Base-by-base conservation (phyloP, 1,140 invertebrate species). In the Microvelia longipes region DNA sequence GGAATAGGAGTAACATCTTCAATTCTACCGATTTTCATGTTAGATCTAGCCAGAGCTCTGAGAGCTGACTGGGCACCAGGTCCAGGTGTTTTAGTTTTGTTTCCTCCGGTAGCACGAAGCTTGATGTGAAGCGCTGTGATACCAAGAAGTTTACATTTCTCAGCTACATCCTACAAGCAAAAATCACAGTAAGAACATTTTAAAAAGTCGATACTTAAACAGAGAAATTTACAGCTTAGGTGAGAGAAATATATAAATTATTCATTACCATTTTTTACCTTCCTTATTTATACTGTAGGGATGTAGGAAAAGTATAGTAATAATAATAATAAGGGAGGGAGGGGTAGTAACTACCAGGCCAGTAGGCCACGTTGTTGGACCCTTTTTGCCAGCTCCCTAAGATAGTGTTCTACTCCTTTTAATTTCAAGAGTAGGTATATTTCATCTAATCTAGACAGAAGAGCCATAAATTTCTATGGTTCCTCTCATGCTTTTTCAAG, bases 1-100 rank as follows among this genome's bases (percentile, higher is more conserved):
- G 98, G 98, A 82, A 99, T 98, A 15, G 98, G 98, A 11, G 97
- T 99, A 0, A 99, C 98, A 86, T 99, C 98, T 83, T 94, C 95
- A 81, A 99, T 99, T 75, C 97, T 88, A 62, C 98, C 98, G 81
- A 99, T 99, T 81, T 98, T 98, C 93, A 99, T 99, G 73, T 92
- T 94, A 65, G 96, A 94, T 82, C 98, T 92, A 75, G 98, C 98
- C 71, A 99, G 84, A 77, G 98, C 97, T 75, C 98, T 85, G 1
- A 99, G 85, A 68, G 98, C 98, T 66, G 95, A 97, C 81, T 99
- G 98, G 66, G 97, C 98, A 75, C 97, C 97, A 35, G 97, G 98
- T 79, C 98, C 97, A 65, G 95, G 95, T 1, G 94, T 98, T 82
- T 98, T 98, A 28, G 94, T 96, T 77, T 93, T 95, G 82, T 96